Evolutionary conservation across 2,113 vertebrate genomes (phyloP).

Genomic region (human (Homo sapiens)): GRCh38 chr18:59213501-59214000

Average conservation of each 20-base stretch:
- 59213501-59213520: too few species aligned
- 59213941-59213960: neutral
- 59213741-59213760: neutral
- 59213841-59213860: accelerated
- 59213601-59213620: too few species aligned
- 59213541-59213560: too few species aligned
- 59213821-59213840: too few species aligned
- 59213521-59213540: too few species aligned
- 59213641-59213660: too few species aligned
- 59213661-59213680: neutral
- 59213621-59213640: too few species aligned
- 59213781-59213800: neutral
- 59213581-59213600: too few species aligned
- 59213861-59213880: neutral
- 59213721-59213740: neutral
- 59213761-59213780: neutral
- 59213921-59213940: neutral
- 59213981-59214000: conserved; percentile 47
- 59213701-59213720: neutral
- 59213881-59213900: neutral
- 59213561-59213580: too few species aligned
- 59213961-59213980: neutral
- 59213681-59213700: neutral
- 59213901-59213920: neutral
- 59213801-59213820: accelerated